Evolutionary conservation across 2,113 vertebrate species (phyloP).

Genomic region (Nycticorax nycticorax): DNA sequence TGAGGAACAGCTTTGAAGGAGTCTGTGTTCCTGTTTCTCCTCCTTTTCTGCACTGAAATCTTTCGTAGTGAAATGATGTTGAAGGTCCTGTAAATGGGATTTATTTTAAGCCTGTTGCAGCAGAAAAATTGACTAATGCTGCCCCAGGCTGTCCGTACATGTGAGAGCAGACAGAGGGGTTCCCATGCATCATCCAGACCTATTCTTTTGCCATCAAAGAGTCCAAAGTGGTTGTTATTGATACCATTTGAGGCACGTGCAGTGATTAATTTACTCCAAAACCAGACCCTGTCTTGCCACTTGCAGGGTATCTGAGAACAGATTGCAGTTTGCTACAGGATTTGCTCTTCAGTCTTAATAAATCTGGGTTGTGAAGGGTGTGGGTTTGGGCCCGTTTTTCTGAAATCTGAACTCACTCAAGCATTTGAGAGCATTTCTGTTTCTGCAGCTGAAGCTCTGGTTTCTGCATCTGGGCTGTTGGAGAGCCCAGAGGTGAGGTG

Average conservation of each 20-base stretch:
- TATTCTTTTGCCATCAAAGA: neutral
- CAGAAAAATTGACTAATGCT: neutral
- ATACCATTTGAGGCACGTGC: neutral
- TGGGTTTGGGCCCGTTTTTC: neutral
- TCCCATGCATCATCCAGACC: neutral
- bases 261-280: neutral
- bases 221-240: neutral
- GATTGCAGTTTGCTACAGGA: neutral
- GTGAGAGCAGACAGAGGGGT: neutral
- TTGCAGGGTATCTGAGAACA: neutral
- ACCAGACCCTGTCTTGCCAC: neutral
- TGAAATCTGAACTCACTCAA: neutral
- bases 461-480: neutral
- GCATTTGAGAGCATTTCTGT: neutral
- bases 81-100: neutral
- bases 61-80: neutral
- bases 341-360: neutral
- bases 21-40: neutral
- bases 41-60: neutral
- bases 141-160: neutral
- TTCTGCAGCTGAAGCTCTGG: neutral
- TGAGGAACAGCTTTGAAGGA: neutral
- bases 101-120: neutral
- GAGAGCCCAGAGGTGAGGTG: neutral
- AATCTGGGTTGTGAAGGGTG: neutral